Conservation (phyloP, 2,888 invertebrate genomes). For the Agonopterix alstromeriana region DNA sequence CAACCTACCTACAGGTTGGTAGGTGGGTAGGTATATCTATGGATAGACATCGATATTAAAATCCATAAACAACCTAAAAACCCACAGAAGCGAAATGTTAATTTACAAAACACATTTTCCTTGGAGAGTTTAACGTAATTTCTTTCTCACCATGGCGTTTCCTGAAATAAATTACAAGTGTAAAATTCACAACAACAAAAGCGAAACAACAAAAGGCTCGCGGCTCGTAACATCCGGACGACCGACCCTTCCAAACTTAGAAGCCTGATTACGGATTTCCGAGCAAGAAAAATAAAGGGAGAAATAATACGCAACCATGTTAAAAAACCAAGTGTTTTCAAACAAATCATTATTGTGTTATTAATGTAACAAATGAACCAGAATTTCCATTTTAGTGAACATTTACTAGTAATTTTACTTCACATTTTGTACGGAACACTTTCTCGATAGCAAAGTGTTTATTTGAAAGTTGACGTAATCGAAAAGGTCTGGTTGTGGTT, state of each 20-base stretch:
- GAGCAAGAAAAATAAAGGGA: constrained; percentile 63
- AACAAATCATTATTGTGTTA: constrained; percentile 19
- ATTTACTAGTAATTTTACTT: constrained; percentile 8
- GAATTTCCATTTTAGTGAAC: background rate
- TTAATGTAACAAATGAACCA: background rate
- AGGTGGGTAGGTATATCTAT: no score
- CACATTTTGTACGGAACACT: constrained; percentile 49
- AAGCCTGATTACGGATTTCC: constrained; percentile 76
- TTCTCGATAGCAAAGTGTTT: constrained; percentile 45
- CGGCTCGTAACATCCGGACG: constrained; percentile 71
- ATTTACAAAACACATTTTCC: constrained; percentile 74
- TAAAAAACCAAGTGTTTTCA: constrained; percentile 43
- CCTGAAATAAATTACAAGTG: constrained; percentile 77
- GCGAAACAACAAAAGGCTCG: constrained; percentile 74
- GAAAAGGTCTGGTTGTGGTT: constrained; percentile 55
- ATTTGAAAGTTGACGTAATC: constrained; percentile 63
- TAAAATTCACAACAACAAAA: constrained; percentile 77
- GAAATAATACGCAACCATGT: constrained; percentile 52
- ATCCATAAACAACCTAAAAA: constrained; percentile 23
- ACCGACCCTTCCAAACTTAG: constrained; percentile 73
- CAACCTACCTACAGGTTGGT: no score
- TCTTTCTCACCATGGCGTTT: constrained; percentile 73
- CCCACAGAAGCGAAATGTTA: constrained; percentile 57
- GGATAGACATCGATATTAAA: no score
- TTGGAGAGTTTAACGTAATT: constrained; percentile 71